Base-by-base conservation (phyloP, 1,140 invertebrate species). In the Aphelinus atriplicis region DNA sequence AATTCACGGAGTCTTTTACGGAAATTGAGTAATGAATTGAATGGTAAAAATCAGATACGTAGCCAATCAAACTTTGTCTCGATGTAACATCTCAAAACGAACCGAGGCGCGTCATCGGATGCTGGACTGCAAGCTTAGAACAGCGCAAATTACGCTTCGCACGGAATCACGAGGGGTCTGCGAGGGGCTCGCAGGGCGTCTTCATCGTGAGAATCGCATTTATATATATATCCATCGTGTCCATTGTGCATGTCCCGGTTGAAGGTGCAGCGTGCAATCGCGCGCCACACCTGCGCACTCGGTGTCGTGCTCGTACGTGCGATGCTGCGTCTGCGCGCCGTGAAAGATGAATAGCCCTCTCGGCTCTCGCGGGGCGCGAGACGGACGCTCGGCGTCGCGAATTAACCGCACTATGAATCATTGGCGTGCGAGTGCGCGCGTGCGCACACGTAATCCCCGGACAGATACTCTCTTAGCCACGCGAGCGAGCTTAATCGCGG, bases 321-420 rank as follows among this genome's bases (percentile, higher is more conserved):
- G 64, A n/a, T 58, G 60, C 68, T 71, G 3, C 46, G 55, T 0
- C 1, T 42, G 42, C 46, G 53, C 51, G 50, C 42, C 53, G 51
- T 67, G 53, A 67, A 67, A 67, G 65, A 67, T 67, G 9, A 70
- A 70, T 70, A 61, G 68, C 68, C 26, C 26, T 26, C 26, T 26
- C 26, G 26, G 26, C 26, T 26, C 26, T 43, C 7, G 51, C 7
- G 62, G 7, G 7, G 3, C 7, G 7, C 10, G 47, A 65, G 55
- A 68, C 48, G 55, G 46, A 63, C 46, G 46, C 42, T 55, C 5
- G 63, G 7, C 66, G 58, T 77, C 73, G 73, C 78, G 79, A 80
- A 82, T 83, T 82, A 81, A 83, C 79, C 78, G 73, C 75, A 50
- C 76, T 67, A 77, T 81, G 80, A 84, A 84, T 85, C 82, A 84